Evolutionary conservation across 2,113 vertebrate genomes (phyloP).

Genomic region (Nothocercus julius): DNA sequence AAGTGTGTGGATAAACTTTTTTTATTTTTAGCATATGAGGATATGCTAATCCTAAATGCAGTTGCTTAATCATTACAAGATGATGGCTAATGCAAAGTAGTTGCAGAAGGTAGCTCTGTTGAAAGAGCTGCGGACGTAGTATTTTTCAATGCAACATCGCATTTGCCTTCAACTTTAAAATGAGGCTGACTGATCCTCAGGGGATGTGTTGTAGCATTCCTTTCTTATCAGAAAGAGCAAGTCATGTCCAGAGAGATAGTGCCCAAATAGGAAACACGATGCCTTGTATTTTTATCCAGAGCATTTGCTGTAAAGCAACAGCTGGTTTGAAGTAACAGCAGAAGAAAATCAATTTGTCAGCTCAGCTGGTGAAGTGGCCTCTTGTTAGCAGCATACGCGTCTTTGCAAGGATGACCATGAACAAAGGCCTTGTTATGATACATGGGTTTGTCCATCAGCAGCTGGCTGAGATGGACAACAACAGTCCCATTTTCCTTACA

Average conservation of each 20-base stretch:
- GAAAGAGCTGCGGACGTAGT: accelerated
- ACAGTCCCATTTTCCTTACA: neutral
- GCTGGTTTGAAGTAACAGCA: constrained; percentile 32
- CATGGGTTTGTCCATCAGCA: neutral
- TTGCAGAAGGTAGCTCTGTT: neutral
- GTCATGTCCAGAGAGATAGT: neutral
- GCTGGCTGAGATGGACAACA: constrained; percentile 50
- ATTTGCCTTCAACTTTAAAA: neutral
- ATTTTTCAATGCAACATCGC: neutral
- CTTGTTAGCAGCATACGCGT: neutral
- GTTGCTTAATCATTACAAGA: neutral
- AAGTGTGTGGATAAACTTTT: neutral
- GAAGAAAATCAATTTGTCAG: neutral
- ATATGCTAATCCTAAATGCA: no score
- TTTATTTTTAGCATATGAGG: neutral
- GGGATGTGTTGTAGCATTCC: neutral
- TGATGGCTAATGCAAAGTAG: neutral
- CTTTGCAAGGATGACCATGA: neutral
- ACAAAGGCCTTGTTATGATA: constrained; percentile 27
- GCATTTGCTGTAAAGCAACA: constrained; percentile 64
- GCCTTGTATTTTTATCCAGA: constrained; percentile 2
- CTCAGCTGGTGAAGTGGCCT: constrained; percentile 24
- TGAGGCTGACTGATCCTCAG: neutral
- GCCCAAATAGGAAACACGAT: constrained; percentile 34
- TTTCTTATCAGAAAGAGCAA: neutral